phyloP scores from a whole-genome alignment of 2,888 invertebrate species.

The Malachius bipustulatus region DNA sequence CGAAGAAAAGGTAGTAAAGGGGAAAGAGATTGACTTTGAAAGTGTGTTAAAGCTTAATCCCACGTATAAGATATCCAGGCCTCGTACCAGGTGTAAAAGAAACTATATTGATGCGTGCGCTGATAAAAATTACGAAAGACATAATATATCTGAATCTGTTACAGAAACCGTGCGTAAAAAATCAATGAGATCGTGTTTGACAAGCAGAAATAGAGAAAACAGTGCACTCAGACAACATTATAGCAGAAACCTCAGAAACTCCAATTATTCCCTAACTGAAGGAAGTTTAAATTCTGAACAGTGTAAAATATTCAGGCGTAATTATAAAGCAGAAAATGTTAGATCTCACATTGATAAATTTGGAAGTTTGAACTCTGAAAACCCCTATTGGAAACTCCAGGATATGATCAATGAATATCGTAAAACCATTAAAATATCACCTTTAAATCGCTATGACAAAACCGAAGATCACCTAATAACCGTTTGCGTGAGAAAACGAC shows the following conservation, averaged over 20 bases:
- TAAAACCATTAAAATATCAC: constrained; percentile 28
- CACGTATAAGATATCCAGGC: constrained; percentile 56
- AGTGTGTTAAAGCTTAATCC: constrained; percentile 80
- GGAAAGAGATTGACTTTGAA: constrained; percentile 94
- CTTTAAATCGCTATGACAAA: constrained; percentile 64
- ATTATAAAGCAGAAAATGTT: constrained; percentile 8
- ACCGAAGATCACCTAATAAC: constrained; percentile 94
- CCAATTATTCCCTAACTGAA: too few species aligned
- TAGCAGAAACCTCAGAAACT: too few species aligned
- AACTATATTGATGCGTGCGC: constrained; percentile 16
- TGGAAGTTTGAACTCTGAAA: constrained; percentile 85
- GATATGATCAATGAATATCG: constrained; percentile 88
- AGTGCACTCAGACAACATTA: constrained; percentile 8
- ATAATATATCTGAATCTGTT: background rate
- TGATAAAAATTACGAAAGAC: background rate
- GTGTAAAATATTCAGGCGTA: too few species aligned
- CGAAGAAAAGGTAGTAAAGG: constrained; percentile 97
- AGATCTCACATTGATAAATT: constrained; percentile 4
- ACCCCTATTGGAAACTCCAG: constrained; percentile 95
- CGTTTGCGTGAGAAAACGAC: constrained; percentile 93
- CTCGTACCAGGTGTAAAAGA: too few species aligned
- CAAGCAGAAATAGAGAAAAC: background rate
- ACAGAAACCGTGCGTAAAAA: constrained; percentile 6
- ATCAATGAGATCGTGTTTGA: constrained; percentile 5
- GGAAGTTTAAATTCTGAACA: too few species aligned